Conservation (phyloP, 1,140 invertebrate genomes). For the Harpegnathos saltator region DNA sequence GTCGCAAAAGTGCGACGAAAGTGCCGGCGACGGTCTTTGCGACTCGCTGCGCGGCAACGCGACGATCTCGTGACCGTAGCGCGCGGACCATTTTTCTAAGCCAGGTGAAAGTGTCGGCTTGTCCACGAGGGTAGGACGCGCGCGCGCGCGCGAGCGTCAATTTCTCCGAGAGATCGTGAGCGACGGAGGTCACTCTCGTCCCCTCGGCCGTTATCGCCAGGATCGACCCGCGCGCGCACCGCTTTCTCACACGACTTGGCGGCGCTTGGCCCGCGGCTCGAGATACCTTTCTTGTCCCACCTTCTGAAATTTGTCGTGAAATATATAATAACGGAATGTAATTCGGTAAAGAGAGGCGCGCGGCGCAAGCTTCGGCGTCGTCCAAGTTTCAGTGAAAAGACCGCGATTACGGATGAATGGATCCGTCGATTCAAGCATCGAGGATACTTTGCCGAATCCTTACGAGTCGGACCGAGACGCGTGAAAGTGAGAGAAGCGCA, state of each 20-base stretch:
- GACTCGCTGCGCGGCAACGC: too few species aligned
- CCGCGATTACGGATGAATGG: neutral
- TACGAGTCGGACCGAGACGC: too few species aligned
- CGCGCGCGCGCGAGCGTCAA: conserved; percentile 56
- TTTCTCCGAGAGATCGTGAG: conserved; percentile 61
- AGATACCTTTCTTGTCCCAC: too few species aligned
- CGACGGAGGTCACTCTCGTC: conserved; percentile 55
- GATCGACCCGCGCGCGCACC: conserved; percentile 33
- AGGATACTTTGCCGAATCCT: neutral
- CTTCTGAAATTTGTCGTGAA: too few species aligned
- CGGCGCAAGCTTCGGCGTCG: neutral
- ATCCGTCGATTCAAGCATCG: neutral
- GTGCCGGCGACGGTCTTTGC: too few species aligned
- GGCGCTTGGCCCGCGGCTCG: too few species aligned
- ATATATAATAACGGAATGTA: too few species aligned
- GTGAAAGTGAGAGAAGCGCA: neutral
- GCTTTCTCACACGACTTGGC: conserved; percentile 44
- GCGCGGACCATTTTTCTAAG: conserved; percentile 53
- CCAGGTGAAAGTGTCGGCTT: conserved; percentile 65
- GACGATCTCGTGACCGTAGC: conserved; percentile 33
- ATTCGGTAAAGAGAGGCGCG: too few species aligned
- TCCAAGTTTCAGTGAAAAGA: too few species aligned
- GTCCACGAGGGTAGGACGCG: conserved; percentile 54
- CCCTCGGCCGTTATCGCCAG: conserved; percentile 46
- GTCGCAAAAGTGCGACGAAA: conserved; percentile 5